These are phyloP conservation scores for Etheostoma cragini DNA, from an alignment of 2,113 vertebrate species.

Conservation along the genomic window DNA sequence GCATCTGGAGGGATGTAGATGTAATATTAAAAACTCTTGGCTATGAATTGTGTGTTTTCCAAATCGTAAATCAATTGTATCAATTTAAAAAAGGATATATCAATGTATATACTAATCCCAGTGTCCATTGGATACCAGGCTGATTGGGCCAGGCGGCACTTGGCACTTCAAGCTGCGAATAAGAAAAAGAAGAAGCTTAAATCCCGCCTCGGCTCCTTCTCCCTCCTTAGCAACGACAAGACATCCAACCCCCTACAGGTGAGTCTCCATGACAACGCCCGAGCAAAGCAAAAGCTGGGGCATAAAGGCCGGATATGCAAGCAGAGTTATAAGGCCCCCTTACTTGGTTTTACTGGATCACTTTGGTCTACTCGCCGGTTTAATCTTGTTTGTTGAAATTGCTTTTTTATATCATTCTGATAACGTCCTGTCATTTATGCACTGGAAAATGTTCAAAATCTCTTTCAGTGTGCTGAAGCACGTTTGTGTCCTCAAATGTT, in stretches of 20 bases:
- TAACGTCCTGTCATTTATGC: background rate
- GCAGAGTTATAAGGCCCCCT: slow-evolving; percentile 44
- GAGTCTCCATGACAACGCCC: slow-evolving; percentile 71
- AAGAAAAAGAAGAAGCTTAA: slow-evolving; percentile 76
- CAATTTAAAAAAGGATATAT: background rate
- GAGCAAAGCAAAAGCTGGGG: slow-evolving; percentile 57
- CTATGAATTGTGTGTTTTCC: background rate
- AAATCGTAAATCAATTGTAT: background rate
- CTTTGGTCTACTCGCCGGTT: background rate
- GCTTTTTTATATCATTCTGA: slow-evolving; percentile 15
- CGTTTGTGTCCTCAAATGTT: background rate
- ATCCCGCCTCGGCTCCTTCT: slow-evolving; percentile 74
- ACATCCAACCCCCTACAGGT: slow-evolving; percentile 72
- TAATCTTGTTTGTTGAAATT: background rate
- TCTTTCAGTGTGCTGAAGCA: background rate
- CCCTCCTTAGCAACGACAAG: slow-evolving; percentile 75
- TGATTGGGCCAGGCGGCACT: slow-evolving; percentile 76
- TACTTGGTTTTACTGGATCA: slow-evolving; percentile 51
- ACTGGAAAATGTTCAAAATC: background rate
- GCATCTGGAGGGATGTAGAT: background rate
- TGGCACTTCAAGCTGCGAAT: slow-evolving; percentile 47
- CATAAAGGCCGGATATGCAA: slow-evolving; percentile 40
- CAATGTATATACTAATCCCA: background rate
- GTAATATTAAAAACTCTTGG: background rate
- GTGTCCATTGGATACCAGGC: slow-evolving; percentile 58